A percentile compares a stretch with the other conserved stretches of the same genome.
Conservation (phyloP, 2,888 invertebrate genomes). For the Rapana venosa region DNA sequence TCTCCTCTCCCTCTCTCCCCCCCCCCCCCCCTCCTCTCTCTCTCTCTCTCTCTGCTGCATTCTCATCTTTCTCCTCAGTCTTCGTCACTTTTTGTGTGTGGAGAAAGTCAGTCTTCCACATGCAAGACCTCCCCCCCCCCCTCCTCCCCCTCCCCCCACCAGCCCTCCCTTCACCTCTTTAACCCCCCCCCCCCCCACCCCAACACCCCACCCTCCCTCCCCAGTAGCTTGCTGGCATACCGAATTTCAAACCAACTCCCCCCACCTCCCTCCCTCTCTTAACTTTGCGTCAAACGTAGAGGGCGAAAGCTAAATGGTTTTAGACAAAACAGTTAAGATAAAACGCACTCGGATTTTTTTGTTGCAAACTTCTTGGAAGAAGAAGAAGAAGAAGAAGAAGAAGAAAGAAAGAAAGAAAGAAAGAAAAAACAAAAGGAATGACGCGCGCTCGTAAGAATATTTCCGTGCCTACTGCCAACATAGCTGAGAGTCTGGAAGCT, state of each 20-base stretch:
- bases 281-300: background rate
- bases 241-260: slow-evolving; percentile 15
- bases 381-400: too few relatives aligned
- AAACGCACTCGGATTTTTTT: slow-evolving; percentile 35
- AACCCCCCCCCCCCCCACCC: background rate
- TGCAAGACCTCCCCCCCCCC: background rate
- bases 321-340: slow-evolving; percentile 42
- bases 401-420: background rate
- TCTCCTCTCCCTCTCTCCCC: background rate
- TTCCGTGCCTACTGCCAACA: background rate
- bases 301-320: slow-evolving; percentile 34
- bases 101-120: background rate
- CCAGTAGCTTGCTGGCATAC: background rate
- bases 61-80: background rate
- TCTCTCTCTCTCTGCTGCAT: background rate
- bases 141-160: background rate
- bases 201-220: background rate
- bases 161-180: background rate
- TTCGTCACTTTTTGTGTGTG: background rate
- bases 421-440: background rate
- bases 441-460: background rate
- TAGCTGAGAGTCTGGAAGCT: too few relatives aligned
- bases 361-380: background rate
- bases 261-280: background rate
- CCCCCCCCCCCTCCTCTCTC: background rate